A percentile compares a stretch with the other conserved stretches of the same genome.
Evolutionary conservation across 2,888 invertebrate species (phyloP).

Genomic region (Zonitis immaculata): DNA sequence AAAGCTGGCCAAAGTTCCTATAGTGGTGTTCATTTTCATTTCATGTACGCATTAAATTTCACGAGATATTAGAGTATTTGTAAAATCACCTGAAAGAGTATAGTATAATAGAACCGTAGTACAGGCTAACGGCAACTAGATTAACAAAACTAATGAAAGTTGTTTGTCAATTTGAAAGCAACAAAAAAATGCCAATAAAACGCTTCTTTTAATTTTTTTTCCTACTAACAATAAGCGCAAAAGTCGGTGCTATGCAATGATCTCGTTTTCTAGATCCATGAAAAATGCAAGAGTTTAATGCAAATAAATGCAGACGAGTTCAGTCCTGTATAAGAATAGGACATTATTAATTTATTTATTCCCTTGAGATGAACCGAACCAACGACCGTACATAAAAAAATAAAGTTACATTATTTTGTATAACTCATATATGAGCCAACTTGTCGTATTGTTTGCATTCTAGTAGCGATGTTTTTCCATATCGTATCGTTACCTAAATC

Average conservation of each 20-base stretch:
- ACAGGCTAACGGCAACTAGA: neutral
- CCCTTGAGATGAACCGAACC: slow-evolving; percentile 31
- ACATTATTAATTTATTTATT: slow-evolving; percentile 44
- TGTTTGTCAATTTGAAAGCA: neutral
- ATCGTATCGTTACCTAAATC: slow-evolving; percentile 38
- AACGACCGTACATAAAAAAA: slow-evolving; percentile 37
- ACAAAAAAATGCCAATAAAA: too few species aligned
- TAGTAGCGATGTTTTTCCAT: slow-evolving; percentile 36
- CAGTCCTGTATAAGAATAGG: slow-evolving; percentile 30
- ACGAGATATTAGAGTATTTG: slow-evolving; percentile 16
- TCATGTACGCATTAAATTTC: slow-evolving; percentile 25
- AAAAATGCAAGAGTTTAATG: slow-evolving; percentile 33
- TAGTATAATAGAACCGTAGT: too few species aligned
- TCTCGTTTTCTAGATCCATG: slow-evolving; percentile 2
- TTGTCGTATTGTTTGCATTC: slow-evolving; percentile 9
- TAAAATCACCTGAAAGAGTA: slow-evolving; percentile 12
- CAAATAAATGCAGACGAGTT: slow-evolving; percentile 39
- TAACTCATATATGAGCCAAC: neutral
- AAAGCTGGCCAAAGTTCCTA: slow-evolving; percentile 9
- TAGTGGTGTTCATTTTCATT: slow-evolving; percentile 22
- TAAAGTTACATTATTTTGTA: slow-evolving; percentile 23
- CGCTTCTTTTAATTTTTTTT: too few species aligned
- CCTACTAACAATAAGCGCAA: too few species aligned
- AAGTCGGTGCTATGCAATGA: too few species aligned
- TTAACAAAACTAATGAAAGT: neutral